These are phyloP conservation scores for Lypha dubia DNA, from an alignment of 2,888 invertebrate genomes.

Conservation along the genomic window DNA sequence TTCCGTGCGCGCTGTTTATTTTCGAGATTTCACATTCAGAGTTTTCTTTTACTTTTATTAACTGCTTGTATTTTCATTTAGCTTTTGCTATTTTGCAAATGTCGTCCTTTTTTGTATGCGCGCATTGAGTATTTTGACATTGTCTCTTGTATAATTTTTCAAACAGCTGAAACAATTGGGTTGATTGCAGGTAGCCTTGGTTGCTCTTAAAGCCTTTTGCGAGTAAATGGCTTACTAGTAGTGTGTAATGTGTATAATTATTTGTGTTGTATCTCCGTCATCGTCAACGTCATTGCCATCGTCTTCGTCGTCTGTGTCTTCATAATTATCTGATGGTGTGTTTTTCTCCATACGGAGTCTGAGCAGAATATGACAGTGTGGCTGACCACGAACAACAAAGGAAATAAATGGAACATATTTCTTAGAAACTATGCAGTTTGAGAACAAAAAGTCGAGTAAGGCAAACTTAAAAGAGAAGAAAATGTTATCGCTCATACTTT, in stretches of 20 bases:
- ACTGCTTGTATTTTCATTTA: slow-evolving; percentile 28
- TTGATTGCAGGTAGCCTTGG: slow-evolving; percentile 48
- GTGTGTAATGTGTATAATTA: slow-evolving; percentile 20
- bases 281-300: slow-evolving; percentile 2
- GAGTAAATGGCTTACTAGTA: slow-evolving; percentile 4
- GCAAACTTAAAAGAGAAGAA: slow-evolving; percentile 55
- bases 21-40: slow-evolving; percentile 62
- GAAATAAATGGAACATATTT: slow-evolving; percentile 56
- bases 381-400: slow-evolving; percentile 71
- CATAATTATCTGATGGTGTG: slow-evolving; percentile 16
- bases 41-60: slow-evolving; percentile 41
- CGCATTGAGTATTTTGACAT: slow-evolving; percentile 72
- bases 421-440: slow-evolving; percentile 56
- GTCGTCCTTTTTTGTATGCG: slow-evolving; percentile 61
- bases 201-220: neutral
- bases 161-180: slow-evolving; percentile 52
- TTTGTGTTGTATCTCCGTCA: slow-evolving; percentile 2
- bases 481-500: slow-evolving; percentile 48
- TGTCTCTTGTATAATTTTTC: slow-evolving; percentile 69
- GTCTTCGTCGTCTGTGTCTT: slow-evolving; percentile 23
- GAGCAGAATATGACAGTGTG: slow-evolving; percentile 48
- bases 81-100: slow-evolving; percentile 56
- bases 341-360: slow-evolving; percentile 44
- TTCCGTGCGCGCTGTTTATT: slow-evolving; percentile 30
- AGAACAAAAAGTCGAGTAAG: slow-evolving; percentile 33